A percentile compares a stretch with the other conserved stretches of the same genome.
phyloP scores from a whole-genome alignment of 2,113 vertebrate genomes.

The Montifringilla adamsi region DNA sequence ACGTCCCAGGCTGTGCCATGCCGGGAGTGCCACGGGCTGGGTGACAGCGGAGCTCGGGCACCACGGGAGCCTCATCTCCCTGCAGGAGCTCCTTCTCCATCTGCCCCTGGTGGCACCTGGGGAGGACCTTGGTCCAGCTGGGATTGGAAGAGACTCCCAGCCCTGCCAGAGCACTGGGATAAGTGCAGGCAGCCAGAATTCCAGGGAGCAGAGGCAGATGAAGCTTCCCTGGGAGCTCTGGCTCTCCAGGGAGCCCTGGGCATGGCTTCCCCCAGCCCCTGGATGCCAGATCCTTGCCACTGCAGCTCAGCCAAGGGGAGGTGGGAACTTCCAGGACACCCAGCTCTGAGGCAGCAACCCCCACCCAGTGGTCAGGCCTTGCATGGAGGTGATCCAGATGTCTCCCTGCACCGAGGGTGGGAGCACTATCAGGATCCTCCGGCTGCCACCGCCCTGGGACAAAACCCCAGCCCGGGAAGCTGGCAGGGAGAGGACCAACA shows the following conservation, averaged over 20 bases:
- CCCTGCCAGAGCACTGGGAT: not conserved
- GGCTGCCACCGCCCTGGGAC: not conserved
- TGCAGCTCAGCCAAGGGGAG: not conserved
- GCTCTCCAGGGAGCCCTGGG: not conserved
- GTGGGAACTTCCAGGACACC: not conserved
- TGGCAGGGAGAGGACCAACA: not conserved
- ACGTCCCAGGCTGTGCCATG: accelerated
- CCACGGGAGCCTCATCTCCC: not conserved
- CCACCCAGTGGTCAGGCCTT: accelerated
- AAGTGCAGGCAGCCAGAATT: not conserved
- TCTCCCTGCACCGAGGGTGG: not conserved
- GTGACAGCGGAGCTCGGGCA: accelerated
- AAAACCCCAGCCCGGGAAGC: not conserved
- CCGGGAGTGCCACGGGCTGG: accelerated
- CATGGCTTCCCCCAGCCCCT: not conserved
- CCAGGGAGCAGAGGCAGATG: not conserved
- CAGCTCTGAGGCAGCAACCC: not conserved
- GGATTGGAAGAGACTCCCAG: accelerated
- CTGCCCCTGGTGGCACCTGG: not conserved
- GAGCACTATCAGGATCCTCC: not conserved
- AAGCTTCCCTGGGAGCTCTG: not conserved
- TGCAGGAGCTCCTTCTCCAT: not conserved
- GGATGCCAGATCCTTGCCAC: not conserved
- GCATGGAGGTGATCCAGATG: not conserved
- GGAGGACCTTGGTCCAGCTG: not conserved